Conservation (phyloP, 2,888 invertebrate genomes). For the Ischnura elegans region DNA sequence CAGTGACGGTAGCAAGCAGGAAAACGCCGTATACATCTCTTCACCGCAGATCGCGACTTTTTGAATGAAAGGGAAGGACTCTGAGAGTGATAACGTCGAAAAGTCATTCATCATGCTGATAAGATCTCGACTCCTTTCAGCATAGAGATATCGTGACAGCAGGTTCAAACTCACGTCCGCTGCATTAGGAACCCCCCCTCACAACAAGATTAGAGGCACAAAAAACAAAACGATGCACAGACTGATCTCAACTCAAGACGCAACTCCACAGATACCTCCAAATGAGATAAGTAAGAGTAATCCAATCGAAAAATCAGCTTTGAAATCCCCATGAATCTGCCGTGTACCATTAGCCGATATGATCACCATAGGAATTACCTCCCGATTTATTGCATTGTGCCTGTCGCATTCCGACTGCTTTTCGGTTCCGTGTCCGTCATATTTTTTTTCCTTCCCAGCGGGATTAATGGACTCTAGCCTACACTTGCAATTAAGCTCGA, state of each 20-base stretch:
- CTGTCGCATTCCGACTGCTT: background rate
- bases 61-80: background rate
- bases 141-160: background rate
- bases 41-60: background rate
- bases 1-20: too few species aligned
- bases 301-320: background rate
- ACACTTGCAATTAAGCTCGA: conserved; percentile 33
- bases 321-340: background rate
- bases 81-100: background rate
- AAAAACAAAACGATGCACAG: background rate
- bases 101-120: background rate
- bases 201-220: background rate
- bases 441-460: background rate
- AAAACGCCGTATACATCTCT: too few species aligned
- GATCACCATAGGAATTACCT: background rate
- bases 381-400: background rate
- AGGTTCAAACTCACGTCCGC: background rate
- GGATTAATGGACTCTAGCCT: conserved; percentile 28
- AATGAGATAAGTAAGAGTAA: background rate
- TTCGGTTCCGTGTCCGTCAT: background rate
- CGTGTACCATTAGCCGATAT: background rate
- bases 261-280: background rate
- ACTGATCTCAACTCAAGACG: background rate
- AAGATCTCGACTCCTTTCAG: background rate
- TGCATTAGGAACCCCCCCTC: too few species aligned